phyloP scores from a whole-genome alignment of 2,888 invertebrate species.

The Cerceris rybyensis region DNA sequence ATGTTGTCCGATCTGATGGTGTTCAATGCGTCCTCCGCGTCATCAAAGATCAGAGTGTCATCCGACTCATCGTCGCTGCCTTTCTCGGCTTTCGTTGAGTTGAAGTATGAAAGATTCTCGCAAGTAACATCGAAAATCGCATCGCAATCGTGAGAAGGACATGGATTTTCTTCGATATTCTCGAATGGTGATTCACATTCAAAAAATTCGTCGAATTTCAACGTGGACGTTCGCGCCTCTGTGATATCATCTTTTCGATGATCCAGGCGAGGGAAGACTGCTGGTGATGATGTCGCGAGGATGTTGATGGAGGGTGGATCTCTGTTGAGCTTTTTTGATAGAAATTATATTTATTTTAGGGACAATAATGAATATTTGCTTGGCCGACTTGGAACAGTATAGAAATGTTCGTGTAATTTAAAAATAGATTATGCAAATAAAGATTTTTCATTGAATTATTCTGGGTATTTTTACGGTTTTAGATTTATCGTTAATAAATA shows the following conservation, averaged over 20 bases:
- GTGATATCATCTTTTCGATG: background rate
- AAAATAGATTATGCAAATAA: too few relatives aligned
- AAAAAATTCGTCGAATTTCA: background rate
- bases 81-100: constrained; percentile 54
- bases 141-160: constrained; percentile 36
- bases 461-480: too few relatives aligned
- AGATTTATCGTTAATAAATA: too few relatives aligned
- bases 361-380: too few relatives aligned
- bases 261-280: too few relatives aligned
- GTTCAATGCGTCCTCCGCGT: constrained; percentile 28
- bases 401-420: too few relatives aligned
- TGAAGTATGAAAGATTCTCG: constrained; percentile 44
- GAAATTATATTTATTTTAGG: too few relatives aligned
- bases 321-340: too few relatives aligned
- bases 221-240: background rate
- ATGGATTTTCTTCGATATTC: constrained; percentile 11
- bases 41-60: constrained; percentile 40
- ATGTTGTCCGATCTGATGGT: background rate
- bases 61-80: constrained; percentile 46
- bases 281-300: too few relatives aligned
- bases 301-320: too few relatives aligned
- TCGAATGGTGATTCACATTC: background rate
- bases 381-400: too few relatives aligned
- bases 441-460: too few relatives aligned
- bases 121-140: constrained; percentile 22